Conservation (phyloP, 2,797 vertebrate species). For the Melanotaenia maccullochi region DNA sequence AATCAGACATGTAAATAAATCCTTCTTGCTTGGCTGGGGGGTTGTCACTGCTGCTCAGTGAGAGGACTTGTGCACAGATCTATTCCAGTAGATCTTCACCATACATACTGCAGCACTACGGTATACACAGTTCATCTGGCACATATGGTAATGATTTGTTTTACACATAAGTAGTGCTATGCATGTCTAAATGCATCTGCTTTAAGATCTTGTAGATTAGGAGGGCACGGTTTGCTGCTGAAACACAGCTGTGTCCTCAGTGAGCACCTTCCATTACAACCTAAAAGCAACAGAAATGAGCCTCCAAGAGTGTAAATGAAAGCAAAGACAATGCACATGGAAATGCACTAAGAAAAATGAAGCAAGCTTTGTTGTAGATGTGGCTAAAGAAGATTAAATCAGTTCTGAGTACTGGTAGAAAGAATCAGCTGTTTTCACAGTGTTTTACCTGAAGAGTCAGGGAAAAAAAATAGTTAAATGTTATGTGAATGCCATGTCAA, state of each 20-base stretch:
- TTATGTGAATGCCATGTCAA: conserved; percentile 36
- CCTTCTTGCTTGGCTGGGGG: conserved; percentile 42
- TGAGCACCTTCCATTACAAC: conserved; percentile 33
- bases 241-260: conserved; percentile 51
- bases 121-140: conserved; percentile 43
- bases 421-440: conserved; percentile 62
- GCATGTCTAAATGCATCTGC: conserved; percentile 35
- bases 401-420: conserved; percentile 26
- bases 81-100: conserved; percentile 61
- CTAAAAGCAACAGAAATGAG: conserved; percentile 42
- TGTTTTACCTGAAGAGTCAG: conserved; percentile 65
- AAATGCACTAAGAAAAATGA: conserved; percentile 31
- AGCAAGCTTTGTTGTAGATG: conserved; percentile 43
- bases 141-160: conserved; percentile 40
- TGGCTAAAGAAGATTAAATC: conserved; percentile 24
- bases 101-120: conserved; percentile 21
- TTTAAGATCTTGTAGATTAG: conserved; percentile 34
- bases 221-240: conserved; percentile 37
- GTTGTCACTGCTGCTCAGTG: conserved; percentile 19
- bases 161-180: conserved; percentile 62
- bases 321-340: conserved; percentile 27
- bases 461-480: conserved; percentile 48
- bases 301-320: conserved; percentile 36
- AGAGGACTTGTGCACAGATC: conserved; percentile 37
- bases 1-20: conserved; percentile 46